Conservation (phyloP, 2,113 vertebrate species). For the Prunella himalayana region DNA sequence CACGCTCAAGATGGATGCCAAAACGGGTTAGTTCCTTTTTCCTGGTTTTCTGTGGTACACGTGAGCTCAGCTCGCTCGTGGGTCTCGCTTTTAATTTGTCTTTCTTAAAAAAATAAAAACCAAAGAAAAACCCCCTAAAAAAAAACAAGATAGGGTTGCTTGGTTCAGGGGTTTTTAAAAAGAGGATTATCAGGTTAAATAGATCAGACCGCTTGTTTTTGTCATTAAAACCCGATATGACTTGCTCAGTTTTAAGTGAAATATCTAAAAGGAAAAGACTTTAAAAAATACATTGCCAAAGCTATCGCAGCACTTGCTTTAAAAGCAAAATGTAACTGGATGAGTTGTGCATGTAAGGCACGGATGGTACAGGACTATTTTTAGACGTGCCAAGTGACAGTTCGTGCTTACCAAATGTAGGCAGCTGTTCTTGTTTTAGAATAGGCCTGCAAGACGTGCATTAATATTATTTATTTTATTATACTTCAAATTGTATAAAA, state of each 20-base stretch:
- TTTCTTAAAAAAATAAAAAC: background rate
- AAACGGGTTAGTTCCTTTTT: constrained; percentile 77
- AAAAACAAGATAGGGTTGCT: background rate
- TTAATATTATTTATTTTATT: background rate
- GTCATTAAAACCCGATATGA: rapidly evolving
- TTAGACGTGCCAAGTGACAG: constrained; percentile 79
- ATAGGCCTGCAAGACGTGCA: background rate
- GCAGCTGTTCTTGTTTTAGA: constrained; percentile 67
- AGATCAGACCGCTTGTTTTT: background rate
- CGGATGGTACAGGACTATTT: constrained; percentile 79
- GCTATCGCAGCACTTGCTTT: background rate
- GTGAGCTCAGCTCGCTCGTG: background rate
- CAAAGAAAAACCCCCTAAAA: rapidly evolving
- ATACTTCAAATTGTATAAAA: background rate
- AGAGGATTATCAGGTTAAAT: background rate
- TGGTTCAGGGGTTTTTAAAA: background rate
- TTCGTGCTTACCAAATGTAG: constrained; percentile 76
- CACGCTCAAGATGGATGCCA: constrained; percentile 87
- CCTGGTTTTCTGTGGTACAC: background rate
- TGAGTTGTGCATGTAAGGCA: constrained; percentile 66
- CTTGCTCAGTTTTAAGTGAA: background rate
- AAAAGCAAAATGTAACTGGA: constrained; percentile 63
- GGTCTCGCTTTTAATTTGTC: background rate
- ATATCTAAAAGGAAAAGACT: background rate
- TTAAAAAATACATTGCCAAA: background rate